Base-by-base conservation (phyloP, 2,113 vertebrate genomes). In the Vulpes ferrilata region DNA sequence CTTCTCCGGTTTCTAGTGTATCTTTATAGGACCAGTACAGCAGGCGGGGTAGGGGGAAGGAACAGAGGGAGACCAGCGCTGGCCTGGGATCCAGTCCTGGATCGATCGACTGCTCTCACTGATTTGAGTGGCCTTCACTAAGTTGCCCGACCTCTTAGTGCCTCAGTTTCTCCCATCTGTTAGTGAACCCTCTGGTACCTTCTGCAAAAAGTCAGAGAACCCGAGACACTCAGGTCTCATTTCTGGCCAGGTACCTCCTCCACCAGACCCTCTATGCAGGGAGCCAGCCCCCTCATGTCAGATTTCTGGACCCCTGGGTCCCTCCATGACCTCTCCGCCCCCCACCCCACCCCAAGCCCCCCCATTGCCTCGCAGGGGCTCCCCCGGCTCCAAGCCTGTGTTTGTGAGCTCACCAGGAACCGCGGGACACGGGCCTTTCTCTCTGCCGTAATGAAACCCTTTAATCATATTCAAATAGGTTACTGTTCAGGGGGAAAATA, bases 381-480 rank as follows among this genome's bases (percentile, higher is more conserved):
- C 86, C 86, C 92, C 96, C 88, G 0, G 91, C 94, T 96, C 96
- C 92, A 88, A 97, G 96, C 92, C 98, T 86, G 98, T 99, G 99
- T 99, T 99, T 99, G 99, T 98, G 99, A 99, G 99, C 99, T 99
- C 99, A 99, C 99, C 98, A 98, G 99, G 98, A 99, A 99, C 98
- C 92, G 73, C 89, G 96, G 98, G 98, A 99, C 98, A 98, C 76
- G 95, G 98, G 98, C 99, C 99, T 99, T 99, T 99, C 98, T 99
- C 98, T 98, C 98, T 93, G 98, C 99, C 98, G 98, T 99, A 99
- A 99, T 99, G 99, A 99, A 99, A 99, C 99, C 99, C 99, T 99
- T 99, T 99, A 99, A 99, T 99, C 99, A 99, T 99, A 99, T 99
- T 99, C 99, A 99, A 99, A 99, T 99, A 99, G 99, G 99, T 99